Percentiles rank a stretch among this genome's conserved stretches.
Conservation (phyloP, 2,888 invertebrate genomes). For the Argyresthia goedartella region DNA sequence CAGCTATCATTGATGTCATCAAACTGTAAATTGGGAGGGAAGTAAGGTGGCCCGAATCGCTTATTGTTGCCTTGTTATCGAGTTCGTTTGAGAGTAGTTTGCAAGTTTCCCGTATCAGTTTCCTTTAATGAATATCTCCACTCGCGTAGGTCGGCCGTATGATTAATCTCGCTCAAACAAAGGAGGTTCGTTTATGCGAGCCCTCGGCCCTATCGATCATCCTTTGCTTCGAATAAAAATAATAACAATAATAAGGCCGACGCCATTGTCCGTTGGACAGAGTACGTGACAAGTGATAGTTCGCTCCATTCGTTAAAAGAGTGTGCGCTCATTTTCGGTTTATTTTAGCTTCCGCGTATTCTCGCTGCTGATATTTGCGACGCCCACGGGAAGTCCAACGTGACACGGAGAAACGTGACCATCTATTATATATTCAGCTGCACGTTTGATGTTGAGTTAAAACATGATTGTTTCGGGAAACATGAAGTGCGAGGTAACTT, state of each 20-base stretch:
- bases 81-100: slow-evolving; percentile 5
- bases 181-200: slow-evolving; percentile 50
- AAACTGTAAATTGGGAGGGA: not conserved
- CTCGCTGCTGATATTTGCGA: not conserved
- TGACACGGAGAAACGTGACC: no score
- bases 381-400: no score
- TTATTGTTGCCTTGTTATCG: slow-evolving; percentile 2
- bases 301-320: slow-evolving; percentile 16
- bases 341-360: not conserved
- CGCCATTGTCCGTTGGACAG: slow-evolving; percentile 52
- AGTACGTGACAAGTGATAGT: slow-evolving; percentile 53
- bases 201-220: slow-evolving; percentile 57
- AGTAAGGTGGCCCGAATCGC: not conserved
- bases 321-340: not conserved
- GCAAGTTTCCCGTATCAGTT: slow-evolving; percentile 27
- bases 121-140: slow-evolving; percentile 53
- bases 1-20: not conserved
- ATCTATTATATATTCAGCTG: no score
- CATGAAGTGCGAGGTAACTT: no score
- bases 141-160: slow-evolving; percentile 40
- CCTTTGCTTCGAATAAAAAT: slow-evolving; percentile 61
- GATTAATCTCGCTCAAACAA: slow-evolving; percentile 64
- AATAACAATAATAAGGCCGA: slow-evolving; percentile 49
- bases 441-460: no score
- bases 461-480: no score